Evolutionary conservation across 2,888 invertebrate species (phyloP).

Genomic region (Limnephilus rhombicus): DNA sequence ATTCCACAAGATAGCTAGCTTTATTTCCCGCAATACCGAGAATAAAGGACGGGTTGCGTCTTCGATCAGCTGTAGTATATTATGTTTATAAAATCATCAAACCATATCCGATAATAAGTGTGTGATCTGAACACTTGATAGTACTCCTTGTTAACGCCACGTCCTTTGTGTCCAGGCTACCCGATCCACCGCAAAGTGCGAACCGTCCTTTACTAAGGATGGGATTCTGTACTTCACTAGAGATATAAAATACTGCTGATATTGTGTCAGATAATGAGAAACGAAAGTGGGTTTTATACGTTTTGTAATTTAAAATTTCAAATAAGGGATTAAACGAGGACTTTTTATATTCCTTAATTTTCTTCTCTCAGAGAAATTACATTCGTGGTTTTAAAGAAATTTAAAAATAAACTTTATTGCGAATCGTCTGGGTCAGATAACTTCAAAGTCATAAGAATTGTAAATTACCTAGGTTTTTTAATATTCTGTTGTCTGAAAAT

Average conservation of each 20-base stretch:
- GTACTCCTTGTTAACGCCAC: slow-evolving; percentile 20
- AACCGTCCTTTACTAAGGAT: neutral
- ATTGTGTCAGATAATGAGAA: slow-evolving; percentile 24
- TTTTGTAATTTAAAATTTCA: neutral
- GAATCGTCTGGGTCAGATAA: neutral
- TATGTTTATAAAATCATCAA: slow-evolving; percentile 15
- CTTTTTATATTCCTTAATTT: neutral
- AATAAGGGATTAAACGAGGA: neutral
- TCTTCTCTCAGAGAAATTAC: neutral
- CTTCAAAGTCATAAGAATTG: too few species aligned
- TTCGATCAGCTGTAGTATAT: neutral
- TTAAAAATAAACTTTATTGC: neutral
- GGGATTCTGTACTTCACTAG: neutral
- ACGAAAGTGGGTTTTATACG: neutral
- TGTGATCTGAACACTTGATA: slow-evolving; percentile 41
- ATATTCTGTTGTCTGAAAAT: too few species aligned
- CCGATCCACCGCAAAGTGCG: slow-evolving; percentile 25
- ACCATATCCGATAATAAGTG: slow-evolving; percentile 40
- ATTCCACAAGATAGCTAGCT: neutral
- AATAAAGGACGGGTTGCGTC: neutral
- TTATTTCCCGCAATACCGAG: neutral
- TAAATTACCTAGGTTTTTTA: too few species aligned
- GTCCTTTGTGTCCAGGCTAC: neutral
- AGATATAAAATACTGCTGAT: slow-evolving; percentile 12
- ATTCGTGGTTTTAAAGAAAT: neutral